These are phyloP conservation scores for Ctenodactylus gundi DNA, from an alignment of 2,113 vertebrate genomes.

Conservation along the genomic window DNA sequence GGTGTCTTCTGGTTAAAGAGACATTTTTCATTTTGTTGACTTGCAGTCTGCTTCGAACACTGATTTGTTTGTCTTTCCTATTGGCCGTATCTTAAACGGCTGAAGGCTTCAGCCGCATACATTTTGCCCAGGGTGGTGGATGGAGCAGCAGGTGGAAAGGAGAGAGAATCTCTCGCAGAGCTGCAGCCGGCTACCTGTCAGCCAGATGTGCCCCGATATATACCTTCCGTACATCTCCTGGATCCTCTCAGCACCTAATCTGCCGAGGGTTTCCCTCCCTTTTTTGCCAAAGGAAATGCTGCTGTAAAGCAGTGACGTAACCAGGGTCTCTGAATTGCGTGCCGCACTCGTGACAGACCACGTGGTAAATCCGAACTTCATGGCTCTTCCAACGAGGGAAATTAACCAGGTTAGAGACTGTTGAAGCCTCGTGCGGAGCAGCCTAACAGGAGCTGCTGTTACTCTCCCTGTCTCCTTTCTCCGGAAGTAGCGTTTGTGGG, in stretches of 20 bases:
- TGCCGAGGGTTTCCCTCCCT: neutral
- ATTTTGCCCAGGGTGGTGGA: fast-evolving
- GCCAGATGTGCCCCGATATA: fast-evolving
- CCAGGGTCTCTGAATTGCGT: neutral
- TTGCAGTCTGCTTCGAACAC: neutral
- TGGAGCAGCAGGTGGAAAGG: fast-evolving
- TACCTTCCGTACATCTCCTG: fast-evolving
- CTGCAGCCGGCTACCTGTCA: neutral
- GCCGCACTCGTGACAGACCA: no score
- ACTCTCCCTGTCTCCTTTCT: neutral
- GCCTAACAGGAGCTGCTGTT: no score
- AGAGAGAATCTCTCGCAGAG: fast-evolving
- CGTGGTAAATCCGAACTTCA: neutral
- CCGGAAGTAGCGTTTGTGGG: neutral
- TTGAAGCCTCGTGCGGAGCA: neutral
- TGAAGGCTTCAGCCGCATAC: no score
- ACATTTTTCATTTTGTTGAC: slow-evolving; percentile 23
- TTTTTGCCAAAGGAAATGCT: neutral
- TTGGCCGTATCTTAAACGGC: neutral
- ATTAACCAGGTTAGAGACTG: neutral
- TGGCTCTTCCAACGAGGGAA: neutral
- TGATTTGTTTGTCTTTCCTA: neutral
- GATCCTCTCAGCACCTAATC: no score
- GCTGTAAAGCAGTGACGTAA: neutral
- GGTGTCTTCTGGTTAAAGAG: slow-evolving; percentile 34